Conservation (phyloP, 2,113 vertebrate species). For the Aptenodytes patagonicus region DNA sequence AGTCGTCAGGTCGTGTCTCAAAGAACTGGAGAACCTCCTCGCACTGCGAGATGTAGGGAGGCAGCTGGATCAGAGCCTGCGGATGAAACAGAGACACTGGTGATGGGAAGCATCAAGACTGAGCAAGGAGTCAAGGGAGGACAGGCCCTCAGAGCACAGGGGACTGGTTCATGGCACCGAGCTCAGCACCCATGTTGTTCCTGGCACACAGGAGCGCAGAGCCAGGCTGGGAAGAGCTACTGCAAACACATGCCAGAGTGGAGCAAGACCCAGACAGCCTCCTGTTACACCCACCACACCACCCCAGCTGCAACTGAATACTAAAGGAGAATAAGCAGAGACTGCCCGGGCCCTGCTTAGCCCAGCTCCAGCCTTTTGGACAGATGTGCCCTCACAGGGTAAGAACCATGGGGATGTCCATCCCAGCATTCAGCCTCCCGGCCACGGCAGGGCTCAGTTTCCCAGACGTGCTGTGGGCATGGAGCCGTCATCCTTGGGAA, state of each 20-base stretch:
- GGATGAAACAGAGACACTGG: background rate
- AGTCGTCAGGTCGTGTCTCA: constrained; percentile 93
- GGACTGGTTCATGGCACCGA: rapidly evolving
- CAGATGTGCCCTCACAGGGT: background rate
- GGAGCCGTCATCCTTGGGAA: background rate
- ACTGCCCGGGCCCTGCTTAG: background rate
- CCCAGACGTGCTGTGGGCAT: background rate
- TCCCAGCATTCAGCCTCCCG: background rate
- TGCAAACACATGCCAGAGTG: background rate
- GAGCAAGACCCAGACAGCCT: background rate
- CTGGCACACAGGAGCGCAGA: background rate
- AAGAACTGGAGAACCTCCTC: constrained; percentile 97
- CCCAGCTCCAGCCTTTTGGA: background rate
- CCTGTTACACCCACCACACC: background rate
- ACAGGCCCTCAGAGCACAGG: background rate
- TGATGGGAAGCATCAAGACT: background rate
- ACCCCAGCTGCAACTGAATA: background rate
- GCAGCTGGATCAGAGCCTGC: constrained; percentile 94
- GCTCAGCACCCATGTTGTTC: background rate
- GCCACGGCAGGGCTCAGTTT: background rate
- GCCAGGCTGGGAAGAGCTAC: background rate
- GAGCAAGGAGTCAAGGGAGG: background rate
- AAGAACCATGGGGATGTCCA: background rate
- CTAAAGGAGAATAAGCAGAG: background rate
- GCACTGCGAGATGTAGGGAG: constrained; percentile 96